Conservation (phyloP, 2,797 vertebrate genomes). For the Ibycter americanus region DNA sequence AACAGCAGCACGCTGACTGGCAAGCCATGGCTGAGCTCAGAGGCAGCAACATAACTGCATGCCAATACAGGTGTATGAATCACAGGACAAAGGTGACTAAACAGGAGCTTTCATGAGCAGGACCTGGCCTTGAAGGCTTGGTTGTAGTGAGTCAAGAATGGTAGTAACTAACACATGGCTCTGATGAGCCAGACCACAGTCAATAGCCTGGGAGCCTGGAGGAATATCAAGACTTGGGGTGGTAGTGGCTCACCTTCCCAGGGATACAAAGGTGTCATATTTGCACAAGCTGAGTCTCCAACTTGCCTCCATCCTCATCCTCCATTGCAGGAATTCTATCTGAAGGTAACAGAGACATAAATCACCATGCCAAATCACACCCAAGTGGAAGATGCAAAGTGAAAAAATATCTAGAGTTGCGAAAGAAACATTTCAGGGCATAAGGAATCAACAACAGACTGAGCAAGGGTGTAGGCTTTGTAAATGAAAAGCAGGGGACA, state of each 20-base stretch:
- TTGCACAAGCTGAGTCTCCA: neutral
- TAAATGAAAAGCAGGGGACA: neutral
- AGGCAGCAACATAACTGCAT: neutral
- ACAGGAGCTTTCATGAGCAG: neutral
- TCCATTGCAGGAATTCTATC: neutral
- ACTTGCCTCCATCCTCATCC: neutral
- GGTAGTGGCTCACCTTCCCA: neutral
- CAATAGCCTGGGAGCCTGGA: neutral
- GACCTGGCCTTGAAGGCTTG: neutral
- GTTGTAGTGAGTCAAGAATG: neutral
- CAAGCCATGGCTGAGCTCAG: neutral
- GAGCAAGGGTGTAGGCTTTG: neutral
- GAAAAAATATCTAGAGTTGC: neutral
- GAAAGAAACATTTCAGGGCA: neutral
- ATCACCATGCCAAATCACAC: neutral
- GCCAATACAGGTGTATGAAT: neutral
- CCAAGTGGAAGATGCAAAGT: neutral
- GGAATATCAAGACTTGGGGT: neutral
- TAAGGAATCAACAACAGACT: neutral
- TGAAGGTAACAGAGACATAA: neutral
- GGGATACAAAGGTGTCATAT: neutral
- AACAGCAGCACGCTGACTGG: neutral
- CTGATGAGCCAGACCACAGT: neutral
- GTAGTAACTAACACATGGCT: neutral
- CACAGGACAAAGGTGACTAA: neutral